Conservation (phyloP, 2,888 invertebrate genomes). For the Nezara viridula region DNA sequence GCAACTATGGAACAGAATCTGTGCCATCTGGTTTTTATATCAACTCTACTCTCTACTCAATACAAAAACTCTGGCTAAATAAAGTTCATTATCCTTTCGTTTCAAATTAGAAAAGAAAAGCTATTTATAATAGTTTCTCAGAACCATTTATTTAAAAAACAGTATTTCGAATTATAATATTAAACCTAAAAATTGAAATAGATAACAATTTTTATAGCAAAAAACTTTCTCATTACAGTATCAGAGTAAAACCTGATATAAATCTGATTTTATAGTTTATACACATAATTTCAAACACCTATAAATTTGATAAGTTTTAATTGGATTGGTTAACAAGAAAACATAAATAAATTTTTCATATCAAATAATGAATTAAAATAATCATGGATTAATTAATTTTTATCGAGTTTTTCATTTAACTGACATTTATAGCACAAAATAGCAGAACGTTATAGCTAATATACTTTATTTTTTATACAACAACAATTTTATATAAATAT, state of each 20-base stretch:
- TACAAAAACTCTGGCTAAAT: background rate
- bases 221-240: too few species aligned
- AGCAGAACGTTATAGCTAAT: too few species aligned
- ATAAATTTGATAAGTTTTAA: background rate
- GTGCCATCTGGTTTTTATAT: conserved; percentile 40
- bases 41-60: background rate
- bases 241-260: too few species aligned
- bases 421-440: too few species aligned
- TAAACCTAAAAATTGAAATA: too few species aligned
- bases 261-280: background rate
- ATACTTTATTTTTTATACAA: too few species aligned
- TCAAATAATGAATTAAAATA: too few species aligned
- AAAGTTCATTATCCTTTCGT: background rate
- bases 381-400: too few species aligned
- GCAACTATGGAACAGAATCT: conserved; percentile 35
- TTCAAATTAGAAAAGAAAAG: background rate
- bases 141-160: background rate
- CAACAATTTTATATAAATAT: too few species aligned
- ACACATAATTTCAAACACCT: background rate
- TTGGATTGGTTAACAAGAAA: background rate
- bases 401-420: too few species aligned
- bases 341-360: background rate
- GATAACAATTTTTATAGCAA: too few species aligned
- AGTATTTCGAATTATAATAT: background rate
- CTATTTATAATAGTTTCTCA: background rate